Evolutionary conservation across 2,888 invertebrate species (phyloP).

Genomic region (Aelia acuminata): DNA sequence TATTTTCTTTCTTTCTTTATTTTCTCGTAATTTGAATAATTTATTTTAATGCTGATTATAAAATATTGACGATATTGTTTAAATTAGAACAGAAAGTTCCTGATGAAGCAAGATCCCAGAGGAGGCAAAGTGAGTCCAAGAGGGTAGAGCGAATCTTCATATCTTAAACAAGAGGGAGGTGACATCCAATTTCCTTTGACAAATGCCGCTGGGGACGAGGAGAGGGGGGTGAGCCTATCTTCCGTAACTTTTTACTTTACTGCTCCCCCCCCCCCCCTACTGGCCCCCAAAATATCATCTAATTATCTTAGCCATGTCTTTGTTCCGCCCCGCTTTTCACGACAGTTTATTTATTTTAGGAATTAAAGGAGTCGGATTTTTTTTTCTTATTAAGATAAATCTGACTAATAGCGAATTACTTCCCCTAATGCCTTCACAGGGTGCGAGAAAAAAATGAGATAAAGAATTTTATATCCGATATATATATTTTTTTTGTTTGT

Average conservation of each 20-base stretch:
- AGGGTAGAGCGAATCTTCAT: constrained; percentile 31
- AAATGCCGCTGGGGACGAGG: neutral
- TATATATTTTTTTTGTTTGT: too few relatives aligned
- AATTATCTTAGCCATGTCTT: neutral
- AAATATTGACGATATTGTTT: neutral
- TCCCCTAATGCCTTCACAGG: too few relatives aligned
- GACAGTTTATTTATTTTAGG: neutral
- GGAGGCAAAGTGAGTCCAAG: neutral
- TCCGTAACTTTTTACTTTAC: constrained; percentile 43
- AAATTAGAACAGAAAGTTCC: constrained; percentile 1
- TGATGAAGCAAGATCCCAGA: neutral
- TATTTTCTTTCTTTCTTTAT: neutral
- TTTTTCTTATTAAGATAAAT: neutral
- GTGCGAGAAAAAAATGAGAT: too few relatives aligned
- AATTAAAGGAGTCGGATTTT: neutral
- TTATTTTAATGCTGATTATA: too few relatives aligned
- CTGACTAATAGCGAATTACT: neutral
- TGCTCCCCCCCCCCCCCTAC: neutral
- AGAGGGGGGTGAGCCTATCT: neutral
- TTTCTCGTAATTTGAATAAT: neutral
- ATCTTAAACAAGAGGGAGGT: constrained; percentile 46
- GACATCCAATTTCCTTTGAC: constrained; percentile 46
- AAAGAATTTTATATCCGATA: too few relatives aligned
- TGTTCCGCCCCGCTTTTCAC: neutral
- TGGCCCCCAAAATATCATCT: constrained; percentile 13